Conservation (phyloP, 2,797 vertebrate species). For the Aulostomus chinensis region DNA sequence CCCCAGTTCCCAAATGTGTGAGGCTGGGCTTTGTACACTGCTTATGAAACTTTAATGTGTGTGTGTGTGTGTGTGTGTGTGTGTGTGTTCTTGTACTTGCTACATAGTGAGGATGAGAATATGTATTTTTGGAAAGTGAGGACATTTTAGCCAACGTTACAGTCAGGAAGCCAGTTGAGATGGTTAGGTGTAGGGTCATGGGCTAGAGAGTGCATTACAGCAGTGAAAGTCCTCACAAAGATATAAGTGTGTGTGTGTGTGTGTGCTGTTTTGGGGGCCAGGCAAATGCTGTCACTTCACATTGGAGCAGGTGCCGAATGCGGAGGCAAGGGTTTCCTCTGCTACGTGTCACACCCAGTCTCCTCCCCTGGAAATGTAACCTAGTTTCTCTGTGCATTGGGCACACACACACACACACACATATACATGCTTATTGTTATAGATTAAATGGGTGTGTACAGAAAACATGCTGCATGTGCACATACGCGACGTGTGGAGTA, state of each 20-base stretch:
- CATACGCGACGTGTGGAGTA: too few relatives aligned
- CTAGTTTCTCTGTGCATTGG: conserved; percentile 47
- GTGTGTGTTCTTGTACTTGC: neutral
- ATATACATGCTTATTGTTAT: neutral
- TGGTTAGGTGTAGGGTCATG: too few relatives aligned
- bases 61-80: conserved; percentile 1
- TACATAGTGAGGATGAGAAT: too few relatives aligned
- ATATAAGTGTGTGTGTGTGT: conserved; percentile 22
- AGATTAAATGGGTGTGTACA: too few relatives aligned
- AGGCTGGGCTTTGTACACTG: conserved; percentile 36
- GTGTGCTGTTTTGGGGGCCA: conserved; percentile 6
- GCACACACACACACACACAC: conserved; percentile 8
- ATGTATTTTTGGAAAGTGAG: too few relatives aligned
- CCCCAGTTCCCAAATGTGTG: conserved; percentile 45
- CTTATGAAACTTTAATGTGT: conserved; percentile 49
- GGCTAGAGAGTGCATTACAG: too few relatives aligned
- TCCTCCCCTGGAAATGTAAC: conserved; percentile 65
- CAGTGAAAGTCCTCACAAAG: too few relatives aligned
- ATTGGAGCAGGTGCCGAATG: conserved; percentile 35
- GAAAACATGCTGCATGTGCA: too few relatives aligned
- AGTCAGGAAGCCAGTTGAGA: too few relatives aligned
- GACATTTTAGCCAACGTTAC: too few relatives aligned
- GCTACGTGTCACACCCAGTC: conserved; percentile 59
- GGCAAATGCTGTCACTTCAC: conserved; percentile 49
- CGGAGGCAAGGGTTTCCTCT: conserved; percentile 52